Conservation (phyloP, 2,113 vertebrate species). For the Sapajus apella region DNA sequence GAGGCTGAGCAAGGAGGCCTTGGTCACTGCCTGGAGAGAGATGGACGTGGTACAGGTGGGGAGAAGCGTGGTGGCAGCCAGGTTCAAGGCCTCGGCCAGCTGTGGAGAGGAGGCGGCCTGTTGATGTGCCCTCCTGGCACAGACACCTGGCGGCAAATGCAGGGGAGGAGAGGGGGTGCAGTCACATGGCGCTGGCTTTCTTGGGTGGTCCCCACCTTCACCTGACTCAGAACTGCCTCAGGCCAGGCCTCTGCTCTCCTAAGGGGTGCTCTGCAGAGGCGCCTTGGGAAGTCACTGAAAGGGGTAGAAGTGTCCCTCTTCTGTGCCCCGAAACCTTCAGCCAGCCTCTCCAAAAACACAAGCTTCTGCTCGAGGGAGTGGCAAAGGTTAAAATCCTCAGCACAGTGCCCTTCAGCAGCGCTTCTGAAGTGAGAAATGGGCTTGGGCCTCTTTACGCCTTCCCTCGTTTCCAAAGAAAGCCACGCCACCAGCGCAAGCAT, state of each 20-base stretch:
- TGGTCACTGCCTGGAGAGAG: neutral
- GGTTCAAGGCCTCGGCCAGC: too few species aligned
- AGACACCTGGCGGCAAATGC: neutral
- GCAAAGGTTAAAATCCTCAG: too few species aligned
- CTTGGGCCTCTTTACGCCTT: too few species aligned
- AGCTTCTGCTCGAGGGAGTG: neutral
- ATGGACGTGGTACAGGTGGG: neutral
- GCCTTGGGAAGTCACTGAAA: neutral
- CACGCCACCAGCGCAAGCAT: neutral
- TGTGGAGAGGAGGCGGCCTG: too few species aligned
- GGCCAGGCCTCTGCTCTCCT: neutral
- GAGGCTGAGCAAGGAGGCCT: neutral
- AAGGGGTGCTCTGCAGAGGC: too few species aligned
- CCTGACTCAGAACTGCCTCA: neutral
- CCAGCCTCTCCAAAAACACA: neutral
- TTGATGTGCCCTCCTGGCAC: neutral
- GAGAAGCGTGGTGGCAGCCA: too few species aligned
- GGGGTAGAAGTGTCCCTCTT: neutral
- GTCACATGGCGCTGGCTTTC: rapidly evolving
- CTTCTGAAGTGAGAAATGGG: neutral
- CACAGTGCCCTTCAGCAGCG: too few species aligned
- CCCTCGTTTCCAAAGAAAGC: neutral
- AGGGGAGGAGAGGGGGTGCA: too few species aligned
- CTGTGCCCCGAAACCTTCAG: neutral
- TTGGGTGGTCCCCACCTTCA: rapidly evolving